A percentile compares a stretch with the other conserved stretches of the same genome.
Evolutionary conservation across 23 tunicate genomes (phyloP).

Genomic region (Trididemnum miniatum): DNA sequence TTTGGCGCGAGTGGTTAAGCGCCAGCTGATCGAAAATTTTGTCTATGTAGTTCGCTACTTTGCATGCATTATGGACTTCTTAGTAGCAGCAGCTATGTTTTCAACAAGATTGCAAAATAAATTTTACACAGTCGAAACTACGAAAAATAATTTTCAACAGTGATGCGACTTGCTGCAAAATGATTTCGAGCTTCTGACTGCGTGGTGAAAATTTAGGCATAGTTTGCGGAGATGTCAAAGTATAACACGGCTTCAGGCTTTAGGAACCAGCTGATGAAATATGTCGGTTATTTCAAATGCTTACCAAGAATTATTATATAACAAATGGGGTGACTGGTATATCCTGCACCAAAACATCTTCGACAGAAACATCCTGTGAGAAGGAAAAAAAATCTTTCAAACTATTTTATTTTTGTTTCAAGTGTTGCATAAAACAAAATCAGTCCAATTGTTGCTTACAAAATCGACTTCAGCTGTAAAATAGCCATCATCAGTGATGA

Average conservation of each 20-base stretch:
- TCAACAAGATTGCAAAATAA: background rate
- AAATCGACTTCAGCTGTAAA: too few relatives aligned
- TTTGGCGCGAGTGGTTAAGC: too few relatives aligned
- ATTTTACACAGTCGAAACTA: background rate
- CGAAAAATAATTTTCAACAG: background rate
- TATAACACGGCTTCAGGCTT: background rate
- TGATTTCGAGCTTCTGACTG: background rate
- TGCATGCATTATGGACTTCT: too few relatives aligned
- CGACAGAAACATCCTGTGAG: background rate
- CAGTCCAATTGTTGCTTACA: too few relatives aligned
- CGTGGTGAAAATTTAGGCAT: background rate
- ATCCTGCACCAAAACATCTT: background rate
- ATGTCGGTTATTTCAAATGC: background rate
- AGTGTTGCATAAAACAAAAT: background rate
- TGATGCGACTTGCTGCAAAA: background rate
- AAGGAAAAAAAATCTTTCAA: too few relatives aligned
- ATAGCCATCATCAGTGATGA: too few relatives aligned
- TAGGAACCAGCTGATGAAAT: background rate
- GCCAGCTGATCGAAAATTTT: too few relatives aligned
- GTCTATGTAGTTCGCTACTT: too few relatives aligned
- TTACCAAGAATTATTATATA: background rate
- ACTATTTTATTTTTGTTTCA: too few relatives aligned
- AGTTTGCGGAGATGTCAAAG: background rate
- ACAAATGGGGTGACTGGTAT: background rate
- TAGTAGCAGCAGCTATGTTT: too few relatives aligned